These are phyloP conservation scores for Morinoia aosen DNA, from an alignment of 2,888 invertebrate species.

Conservation along the genomic window DNA sequence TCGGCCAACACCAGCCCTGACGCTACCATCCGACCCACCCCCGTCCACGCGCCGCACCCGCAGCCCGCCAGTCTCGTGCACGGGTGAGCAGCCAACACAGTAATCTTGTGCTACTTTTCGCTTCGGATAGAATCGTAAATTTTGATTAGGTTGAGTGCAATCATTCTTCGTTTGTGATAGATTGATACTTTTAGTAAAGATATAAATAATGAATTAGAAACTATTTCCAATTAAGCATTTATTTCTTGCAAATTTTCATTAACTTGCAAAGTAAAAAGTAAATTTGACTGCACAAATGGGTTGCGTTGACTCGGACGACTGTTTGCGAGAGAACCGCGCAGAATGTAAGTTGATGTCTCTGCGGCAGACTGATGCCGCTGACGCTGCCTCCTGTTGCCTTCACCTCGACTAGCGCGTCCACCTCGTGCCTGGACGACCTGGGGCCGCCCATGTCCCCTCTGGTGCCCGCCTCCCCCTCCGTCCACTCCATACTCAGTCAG, in stretches of 20 bases:
- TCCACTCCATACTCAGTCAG: slow-evolving; percentile 22
- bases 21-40: neutral
- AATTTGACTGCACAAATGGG: no score
- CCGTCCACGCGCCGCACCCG: neutral
- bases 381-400: neutral
- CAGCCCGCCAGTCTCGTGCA: neutral
- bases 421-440: neutral
- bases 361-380: neutral
- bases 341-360: neutral
- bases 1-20: neutral
- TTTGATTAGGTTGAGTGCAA: neutral
- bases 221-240: no score
- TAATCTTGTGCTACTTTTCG: neutral
- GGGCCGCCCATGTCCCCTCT: neutral
- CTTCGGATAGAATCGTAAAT: neutral
- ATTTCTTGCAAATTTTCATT: no score
- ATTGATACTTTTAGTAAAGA: neutral
- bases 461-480: neutral
- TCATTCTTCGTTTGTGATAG: neutral
- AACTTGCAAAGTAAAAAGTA: no score
- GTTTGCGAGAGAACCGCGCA: neutral
- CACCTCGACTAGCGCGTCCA: neutral
- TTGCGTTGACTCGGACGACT: no score
- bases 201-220: neutral
- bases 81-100: neutral